Percentiles rank a stretch among this genome's conserved stretches.
Conservation (phyloP, 2,113 vertebrate genomes). For the Syngnathus scovelli region DNA sequence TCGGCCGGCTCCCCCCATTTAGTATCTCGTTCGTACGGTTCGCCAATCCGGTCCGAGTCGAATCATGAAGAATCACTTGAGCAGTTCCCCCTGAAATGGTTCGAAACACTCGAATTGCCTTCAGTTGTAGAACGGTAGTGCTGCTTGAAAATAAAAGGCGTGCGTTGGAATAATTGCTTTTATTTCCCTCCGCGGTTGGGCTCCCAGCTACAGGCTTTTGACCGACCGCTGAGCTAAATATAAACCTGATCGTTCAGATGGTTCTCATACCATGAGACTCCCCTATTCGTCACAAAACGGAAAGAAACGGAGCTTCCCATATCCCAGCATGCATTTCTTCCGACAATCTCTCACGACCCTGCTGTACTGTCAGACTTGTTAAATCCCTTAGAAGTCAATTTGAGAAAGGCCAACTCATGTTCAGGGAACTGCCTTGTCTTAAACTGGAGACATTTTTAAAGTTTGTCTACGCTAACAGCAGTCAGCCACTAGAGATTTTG, state of each 20-base stretch:
- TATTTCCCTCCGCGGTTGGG: constrained; percentile 20
- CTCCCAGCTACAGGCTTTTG: constrained; percentile 23
- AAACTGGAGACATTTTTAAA: not conserved
- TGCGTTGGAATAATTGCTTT: not conserved
- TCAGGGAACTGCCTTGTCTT: not conserved
- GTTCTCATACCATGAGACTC: constrained; percentile 34
- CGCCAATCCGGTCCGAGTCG: not conserved
- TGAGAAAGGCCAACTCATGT: constrained; percentile 45
- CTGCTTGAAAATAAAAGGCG: not conserved
- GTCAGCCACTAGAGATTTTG: not conserved
- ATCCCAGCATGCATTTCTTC: constrained; percentile 1
- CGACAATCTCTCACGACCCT: not conserved
- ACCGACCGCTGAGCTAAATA: constrained; percentile 32
- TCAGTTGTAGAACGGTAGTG: not conserved
- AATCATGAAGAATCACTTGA: not conserved
- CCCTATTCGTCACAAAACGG: constrained; percentile 7
- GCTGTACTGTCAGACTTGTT: not conserved
- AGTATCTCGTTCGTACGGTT: not conserved
- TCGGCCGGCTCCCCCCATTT: not conserved
- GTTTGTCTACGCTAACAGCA: not conserved
- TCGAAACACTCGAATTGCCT: not conserved
- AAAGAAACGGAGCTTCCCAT: constrained; percentile 3
- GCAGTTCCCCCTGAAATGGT: not conserved
- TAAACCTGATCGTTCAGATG: constrained; percentile 38
- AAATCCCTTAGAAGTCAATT: constrained; percentile 28